Base-by-base conservation (phyloP, 2,888 invertebrate species). In the Tryphoninae sp. region DNA sequence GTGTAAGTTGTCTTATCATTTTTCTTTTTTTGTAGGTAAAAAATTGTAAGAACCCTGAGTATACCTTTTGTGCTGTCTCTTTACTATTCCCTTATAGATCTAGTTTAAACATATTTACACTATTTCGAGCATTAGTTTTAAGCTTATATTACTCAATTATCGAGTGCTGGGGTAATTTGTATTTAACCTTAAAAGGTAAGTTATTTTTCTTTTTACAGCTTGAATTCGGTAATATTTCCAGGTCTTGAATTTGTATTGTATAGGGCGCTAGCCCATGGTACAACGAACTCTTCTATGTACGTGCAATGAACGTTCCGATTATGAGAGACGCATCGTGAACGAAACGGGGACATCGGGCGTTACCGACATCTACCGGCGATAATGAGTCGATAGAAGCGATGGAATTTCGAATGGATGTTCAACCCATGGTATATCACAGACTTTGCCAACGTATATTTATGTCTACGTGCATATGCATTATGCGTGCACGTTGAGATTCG, bases 311-410 rank as follows among this genome's bases (percentile, higher is more conserved):
- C 22, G 49, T 53, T 19, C 33, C 22, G 61, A 81, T 9, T 40
- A 16, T 33, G 64, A 19, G 68, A 80, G 49, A 53, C 59, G 69
- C 33, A 55, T 61, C 40, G 3, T 33, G 53, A 6, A 49, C 64
- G 45, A 16, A 77, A 73, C 58, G 64, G 49, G 77, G 58, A 45
- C 80, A 45, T 64, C 23, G 69, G 73, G 82, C 73, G 80, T 67
- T 58, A 62, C 45, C 45, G 7, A 42, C 26, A 75, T 67, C 61
- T 16, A 64, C 67, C 40, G 45, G 22, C 67, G 49, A 2, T 73
- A 67, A 69, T 68, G 51, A 68, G 55, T 45, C 40, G 23, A 68
- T 68, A 62, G 19, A 22, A 55, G 77, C 16, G 55, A 68, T 49
- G 49, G 33, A 55, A 45, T 68, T 62, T 13, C 16, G 6, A 33